phyloP scores from a whole-genome alignment of 2,113 vertebrate genomes.

The Speoplatyrhinus poulsoni region DNA sequence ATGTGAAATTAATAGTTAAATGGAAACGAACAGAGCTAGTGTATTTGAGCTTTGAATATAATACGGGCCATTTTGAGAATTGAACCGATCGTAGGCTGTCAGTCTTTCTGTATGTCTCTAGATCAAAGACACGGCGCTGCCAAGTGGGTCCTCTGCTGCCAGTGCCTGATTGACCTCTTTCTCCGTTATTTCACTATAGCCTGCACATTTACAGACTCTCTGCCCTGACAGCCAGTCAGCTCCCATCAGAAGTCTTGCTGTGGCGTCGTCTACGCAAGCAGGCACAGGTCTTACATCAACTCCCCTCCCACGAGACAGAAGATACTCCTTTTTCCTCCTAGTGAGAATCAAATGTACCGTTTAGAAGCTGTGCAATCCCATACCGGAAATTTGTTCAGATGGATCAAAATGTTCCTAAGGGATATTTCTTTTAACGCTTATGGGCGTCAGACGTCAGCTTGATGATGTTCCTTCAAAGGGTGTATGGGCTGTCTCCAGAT shows the following conservation, averaged over 20 bases:
- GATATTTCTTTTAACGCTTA: constrained; percentile 28
- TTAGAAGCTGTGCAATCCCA: constrained; percentile 43
- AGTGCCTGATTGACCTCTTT: background rate
- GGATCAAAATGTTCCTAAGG: constrained; percentile 28
- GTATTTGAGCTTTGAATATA: background rate
- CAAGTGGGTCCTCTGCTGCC: background rate
- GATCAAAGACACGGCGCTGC: constrained; percentile 45
- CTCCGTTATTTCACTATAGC: constrained; percentile 27
- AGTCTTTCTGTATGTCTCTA: background rate
- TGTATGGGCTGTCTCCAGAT: no score
- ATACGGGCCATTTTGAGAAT: background rate
- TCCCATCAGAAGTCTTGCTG: constrained; percentile 33
- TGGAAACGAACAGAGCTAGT: no score
- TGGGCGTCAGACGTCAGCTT: constrained; percentile 21
- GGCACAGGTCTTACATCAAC: constrained; percentile 38
- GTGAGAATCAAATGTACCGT: constrained; percentile 46
- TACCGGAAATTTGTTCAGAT: constrained; percentile 26
- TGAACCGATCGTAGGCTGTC: background rate
- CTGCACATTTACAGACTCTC: constrained; percentile 22
- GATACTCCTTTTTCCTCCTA: constrained; percentile 36
- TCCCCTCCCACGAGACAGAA: constrained; percentile 17
- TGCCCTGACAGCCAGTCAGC: constrained; percentile 42
- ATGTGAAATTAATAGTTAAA: constrained; percentile 7
- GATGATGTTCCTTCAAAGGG: constrained; percentile 21
- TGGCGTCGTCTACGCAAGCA: background rate